Conservation (phyloP, 2,113 vertebrate genomes). For the Eublepharis macularius region DNA sequence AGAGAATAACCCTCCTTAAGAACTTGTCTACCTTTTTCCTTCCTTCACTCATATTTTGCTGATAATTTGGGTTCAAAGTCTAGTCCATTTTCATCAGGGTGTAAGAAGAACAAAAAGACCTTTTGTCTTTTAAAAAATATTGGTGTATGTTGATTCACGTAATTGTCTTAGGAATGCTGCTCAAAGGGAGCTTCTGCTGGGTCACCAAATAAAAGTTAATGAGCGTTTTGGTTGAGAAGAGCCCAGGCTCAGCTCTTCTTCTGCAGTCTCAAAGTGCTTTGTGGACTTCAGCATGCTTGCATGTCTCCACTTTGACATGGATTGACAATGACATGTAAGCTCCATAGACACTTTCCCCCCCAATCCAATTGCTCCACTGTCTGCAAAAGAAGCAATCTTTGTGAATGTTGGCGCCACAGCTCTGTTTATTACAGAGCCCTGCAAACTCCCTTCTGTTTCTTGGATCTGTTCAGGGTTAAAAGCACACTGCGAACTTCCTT, state of each 20-base stretch:
- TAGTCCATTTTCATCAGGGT: neutral
- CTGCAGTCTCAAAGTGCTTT: constrained; percentile 4
- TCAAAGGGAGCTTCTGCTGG: constrained; percentile 38
- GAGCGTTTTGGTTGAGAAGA: constrained; percentile 7
- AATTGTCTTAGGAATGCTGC: neutral
- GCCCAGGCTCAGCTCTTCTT: constrained; percentile 17
- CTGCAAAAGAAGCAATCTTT: neutral
- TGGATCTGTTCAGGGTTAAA: neutral
- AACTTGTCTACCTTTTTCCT: constrained; percentile 1
- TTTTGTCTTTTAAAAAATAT: neutral
- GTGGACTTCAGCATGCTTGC: constrained; percentile 14
- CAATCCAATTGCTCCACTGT: neutral
- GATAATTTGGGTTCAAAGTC: fast-evolving
- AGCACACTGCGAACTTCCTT: neutral
- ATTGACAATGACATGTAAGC: constrained; percentile 16
- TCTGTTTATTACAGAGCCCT: neutral
- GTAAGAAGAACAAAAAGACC: neutral
- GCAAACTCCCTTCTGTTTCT: neutral
- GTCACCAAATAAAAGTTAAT: constrained; percentile 20
- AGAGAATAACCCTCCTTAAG: neutral
- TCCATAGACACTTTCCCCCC: constrained; percentile 17
- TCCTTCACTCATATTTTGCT: neutral
- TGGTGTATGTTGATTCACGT: constrained; percentile 1
- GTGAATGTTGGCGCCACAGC: neutral
- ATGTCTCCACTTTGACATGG: neutral